phyloP scores from a whole-genome alignment of 2,888 invertebrate species.

The Morpho achilles region DNA sequence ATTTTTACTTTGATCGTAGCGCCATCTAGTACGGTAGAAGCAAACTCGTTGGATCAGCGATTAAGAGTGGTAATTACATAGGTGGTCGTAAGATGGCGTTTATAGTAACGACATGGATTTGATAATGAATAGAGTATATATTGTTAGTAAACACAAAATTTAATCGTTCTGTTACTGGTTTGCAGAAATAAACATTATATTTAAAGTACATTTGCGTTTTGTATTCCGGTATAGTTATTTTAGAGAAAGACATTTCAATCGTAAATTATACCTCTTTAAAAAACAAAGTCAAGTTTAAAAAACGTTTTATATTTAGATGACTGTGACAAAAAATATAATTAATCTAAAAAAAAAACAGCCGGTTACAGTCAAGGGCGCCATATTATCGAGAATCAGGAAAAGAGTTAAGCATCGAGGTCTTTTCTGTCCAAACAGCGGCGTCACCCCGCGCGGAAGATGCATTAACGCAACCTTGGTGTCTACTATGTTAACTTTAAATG shows the following conservation, averaged over 20 bases:
- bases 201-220: too few relatives aligned
- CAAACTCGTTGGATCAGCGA: slow-evolving; percentile 22
- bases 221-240: too few relatives aligned
- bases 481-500: slow-evolving; percentile 19
- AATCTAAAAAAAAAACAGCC: slow-evolving; percentile 33
- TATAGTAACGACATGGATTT: slow-evolving; percentile 6
- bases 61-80: slow-evolving; percentile 27
- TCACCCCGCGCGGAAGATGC: slow-evolving; percentile 63
- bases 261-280: too few relatives aligned
- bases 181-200: too few relatives aligned
- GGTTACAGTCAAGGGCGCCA: slow-evolving; percentile 54
- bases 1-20: neutral
- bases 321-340: slow-evolving; percentile 1
- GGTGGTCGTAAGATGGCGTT: slow-evolving; percentile 44
- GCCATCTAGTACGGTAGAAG: slow-evolving; percentile 41
- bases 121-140: neutral
- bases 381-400: slow-evolving; percentile 68
- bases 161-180: too few relatives aligned
- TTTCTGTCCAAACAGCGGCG: slow-evolving; percentile 55
- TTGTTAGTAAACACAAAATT: neutral
- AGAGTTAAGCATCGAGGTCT: slow-evolving; percentile 55
- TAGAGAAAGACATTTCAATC: too few relatives aligned
- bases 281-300: too few relatives aligned
- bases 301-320: too few relatives aligned
- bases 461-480: slow-evolving; percentile 31